phyloP scores from a whole-genome alignment of 23 tunicate species.

The Trididemnum clinides region DNA sequence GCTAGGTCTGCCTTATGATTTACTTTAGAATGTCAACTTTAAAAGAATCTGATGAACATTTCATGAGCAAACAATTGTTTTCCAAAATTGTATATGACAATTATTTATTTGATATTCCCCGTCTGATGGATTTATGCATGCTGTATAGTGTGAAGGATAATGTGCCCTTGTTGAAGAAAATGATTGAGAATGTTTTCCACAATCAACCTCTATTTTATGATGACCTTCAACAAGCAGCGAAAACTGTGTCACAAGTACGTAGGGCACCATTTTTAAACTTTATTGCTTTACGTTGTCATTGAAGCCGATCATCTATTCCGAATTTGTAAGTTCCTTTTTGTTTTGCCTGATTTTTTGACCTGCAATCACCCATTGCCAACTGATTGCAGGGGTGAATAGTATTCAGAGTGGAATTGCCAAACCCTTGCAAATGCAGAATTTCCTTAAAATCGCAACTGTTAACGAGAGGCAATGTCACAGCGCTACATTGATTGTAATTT shows the following conservation, averaged over 20 bases:
- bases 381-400: too few species aligned
- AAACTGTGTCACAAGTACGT: constrained; percentile 70
- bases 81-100: constrained; percentile 69
- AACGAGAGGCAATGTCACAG: too few species aligned
- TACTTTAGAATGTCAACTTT: constrained; percentile 81
- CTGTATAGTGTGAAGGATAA: constrained; percentile 53
- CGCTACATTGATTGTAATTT: too few species aligned
- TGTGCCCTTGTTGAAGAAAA: constrained; percentile 50
- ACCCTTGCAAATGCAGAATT: too few species aligned
- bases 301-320: too few species aligned
- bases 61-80: constrained; percentile 56
- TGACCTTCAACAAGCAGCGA: constrained; percentile 59
- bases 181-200: constrained; percentile 51
- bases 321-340: too few species aligned
- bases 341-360: too few species aligned
- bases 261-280: too few species aligned
- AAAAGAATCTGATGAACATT: constrained; percentile 68
- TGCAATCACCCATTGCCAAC: too few species aligned
- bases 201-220: constrained; percentile 57
- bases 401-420: too few species aligned
- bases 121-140: constrained; percentile 76
- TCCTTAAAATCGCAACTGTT: too few species aligned
- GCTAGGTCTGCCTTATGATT: neutral
- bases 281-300: too few species aligned
- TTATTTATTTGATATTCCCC: constrained; percentile 85